Evolutionary conservation across 2,113 vertebrate genomes (phyloP).

Genomic region (Alethe diademata): DNA sequence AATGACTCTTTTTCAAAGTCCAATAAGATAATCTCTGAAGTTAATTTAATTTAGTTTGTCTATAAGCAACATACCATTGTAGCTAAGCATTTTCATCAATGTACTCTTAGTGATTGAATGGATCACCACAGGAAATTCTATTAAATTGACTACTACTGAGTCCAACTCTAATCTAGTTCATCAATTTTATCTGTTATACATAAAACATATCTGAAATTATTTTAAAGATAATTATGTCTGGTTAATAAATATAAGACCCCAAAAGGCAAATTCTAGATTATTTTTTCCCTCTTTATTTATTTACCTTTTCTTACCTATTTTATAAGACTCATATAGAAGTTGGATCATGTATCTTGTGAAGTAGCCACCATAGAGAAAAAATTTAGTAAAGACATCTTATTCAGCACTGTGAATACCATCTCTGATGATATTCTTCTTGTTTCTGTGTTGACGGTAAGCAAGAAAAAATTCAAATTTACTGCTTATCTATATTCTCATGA

Average conservation of each 20-base stretch:
- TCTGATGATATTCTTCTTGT: neutral
- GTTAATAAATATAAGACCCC: neutral
- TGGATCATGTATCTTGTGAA: neutral
- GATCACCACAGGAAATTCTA: neutral
- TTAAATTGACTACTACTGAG: neutral
- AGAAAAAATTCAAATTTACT: neutral
- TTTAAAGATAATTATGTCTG: neutral
- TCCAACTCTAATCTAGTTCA: neutral
- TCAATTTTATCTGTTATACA: neutral
- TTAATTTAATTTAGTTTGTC: conserved; percentile 24
- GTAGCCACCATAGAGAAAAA: neutral
- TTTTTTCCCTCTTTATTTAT: neutral
- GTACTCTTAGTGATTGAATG: neutral
- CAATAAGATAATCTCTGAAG: neutral
- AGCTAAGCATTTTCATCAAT: conserved; percentile 19
- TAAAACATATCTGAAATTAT: neutral
- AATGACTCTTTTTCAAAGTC: neutral
- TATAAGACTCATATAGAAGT: neutral
- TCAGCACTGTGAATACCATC: neutral
- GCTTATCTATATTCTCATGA: neutral
- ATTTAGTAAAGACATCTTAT: neutral
- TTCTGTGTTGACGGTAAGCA: neutral
- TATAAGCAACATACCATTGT: neutral
- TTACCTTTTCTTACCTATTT: neutral
- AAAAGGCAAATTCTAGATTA: neutral